Conservation (phyloP, 2,113 vertebrate species). For the Glareola pratincola region DNA sequence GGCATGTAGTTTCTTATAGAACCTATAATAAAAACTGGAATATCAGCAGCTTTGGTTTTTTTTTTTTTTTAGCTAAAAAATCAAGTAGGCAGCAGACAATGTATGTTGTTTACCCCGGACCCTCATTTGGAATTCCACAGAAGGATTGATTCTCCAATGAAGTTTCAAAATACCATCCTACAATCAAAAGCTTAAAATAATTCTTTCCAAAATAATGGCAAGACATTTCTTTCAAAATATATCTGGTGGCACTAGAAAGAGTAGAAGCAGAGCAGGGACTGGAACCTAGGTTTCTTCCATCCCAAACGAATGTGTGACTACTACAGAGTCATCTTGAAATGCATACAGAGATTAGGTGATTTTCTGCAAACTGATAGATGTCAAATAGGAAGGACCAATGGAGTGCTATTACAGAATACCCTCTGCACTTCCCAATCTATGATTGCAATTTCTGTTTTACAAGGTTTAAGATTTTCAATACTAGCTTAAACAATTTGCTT, state of each 20-base stretch:
- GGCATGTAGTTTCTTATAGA: background rate
- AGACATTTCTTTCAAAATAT: background rate
- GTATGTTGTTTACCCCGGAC: background rate
- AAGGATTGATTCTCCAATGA: background rate
- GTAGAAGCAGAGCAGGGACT: background rate
- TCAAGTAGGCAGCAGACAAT: background rate
- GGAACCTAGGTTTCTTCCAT: background rate
- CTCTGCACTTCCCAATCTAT: background rate
- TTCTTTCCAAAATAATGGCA: background rate
- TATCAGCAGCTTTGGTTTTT: background rate
- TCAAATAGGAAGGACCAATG: accelerated
- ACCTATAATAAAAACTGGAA: background rate
- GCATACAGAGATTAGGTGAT: background rate
- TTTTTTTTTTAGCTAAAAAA: background rate
- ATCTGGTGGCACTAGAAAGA: background rate
- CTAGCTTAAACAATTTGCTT: background rate
- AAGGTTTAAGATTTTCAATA: background rate
- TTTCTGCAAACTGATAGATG: background rate
- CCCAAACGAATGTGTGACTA: background rate
- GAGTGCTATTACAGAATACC: background rate
- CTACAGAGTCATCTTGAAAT: background rate
- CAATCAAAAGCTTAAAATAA: background rate
- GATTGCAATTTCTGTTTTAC: background rate
- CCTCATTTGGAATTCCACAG: background rate
- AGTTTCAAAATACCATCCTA: background rate